phyloP scores from a whole-genome alignment of 2,113 vertebrate genomes.

The Crotalus helleri region DNA sequence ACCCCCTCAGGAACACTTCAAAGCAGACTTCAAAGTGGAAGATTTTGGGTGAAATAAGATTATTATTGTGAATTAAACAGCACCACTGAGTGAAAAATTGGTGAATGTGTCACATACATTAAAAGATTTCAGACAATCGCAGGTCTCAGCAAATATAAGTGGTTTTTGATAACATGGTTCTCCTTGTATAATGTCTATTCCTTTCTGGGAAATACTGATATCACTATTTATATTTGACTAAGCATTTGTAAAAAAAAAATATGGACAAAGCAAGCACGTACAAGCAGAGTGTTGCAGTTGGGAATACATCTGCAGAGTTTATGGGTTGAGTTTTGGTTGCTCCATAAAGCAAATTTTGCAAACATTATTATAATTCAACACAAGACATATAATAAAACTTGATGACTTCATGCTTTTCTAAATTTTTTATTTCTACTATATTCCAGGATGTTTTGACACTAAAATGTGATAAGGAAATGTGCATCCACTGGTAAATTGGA shows the following conservation, averaged over 20 bases:
- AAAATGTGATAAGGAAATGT: neutral
- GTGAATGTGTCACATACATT: neutral
- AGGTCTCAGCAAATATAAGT: neutral
- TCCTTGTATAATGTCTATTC: neutral
- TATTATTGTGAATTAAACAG: neutral
- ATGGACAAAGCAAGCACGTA: neutral
- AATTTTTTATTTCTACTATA: neutral
- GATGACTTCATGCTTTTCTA: neutral
- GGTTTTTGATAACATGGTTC: neutral
- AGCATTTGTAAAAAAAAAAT: neutral
- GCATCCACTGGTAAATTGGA: neutral
- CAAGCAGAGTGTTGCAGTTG: neutral
- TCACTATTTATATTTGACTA: neutral
- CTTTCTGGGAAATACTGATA: neutral
- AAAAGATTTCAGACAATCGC: neutral
- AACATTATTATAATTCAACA: neutral
- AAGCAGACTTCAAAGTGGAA: neutral
- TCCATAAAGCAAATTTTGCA: neutral
- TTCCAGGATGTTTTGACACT: neutral
- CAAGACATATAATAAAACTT: neutral
- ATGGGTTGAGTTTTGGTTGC: too few species aligned
- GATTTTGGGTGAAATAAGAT: neutral
- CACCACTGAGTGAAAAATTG: neutral
- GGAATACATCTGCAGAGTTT: neutral
- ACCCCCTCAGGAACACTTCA: neutral